Evolutionary conservation across 1,140 invertebrate species (phyloP), one percentile per base, ranked within the genome.

Genomic region (Bicyclus anynana): DNA sequence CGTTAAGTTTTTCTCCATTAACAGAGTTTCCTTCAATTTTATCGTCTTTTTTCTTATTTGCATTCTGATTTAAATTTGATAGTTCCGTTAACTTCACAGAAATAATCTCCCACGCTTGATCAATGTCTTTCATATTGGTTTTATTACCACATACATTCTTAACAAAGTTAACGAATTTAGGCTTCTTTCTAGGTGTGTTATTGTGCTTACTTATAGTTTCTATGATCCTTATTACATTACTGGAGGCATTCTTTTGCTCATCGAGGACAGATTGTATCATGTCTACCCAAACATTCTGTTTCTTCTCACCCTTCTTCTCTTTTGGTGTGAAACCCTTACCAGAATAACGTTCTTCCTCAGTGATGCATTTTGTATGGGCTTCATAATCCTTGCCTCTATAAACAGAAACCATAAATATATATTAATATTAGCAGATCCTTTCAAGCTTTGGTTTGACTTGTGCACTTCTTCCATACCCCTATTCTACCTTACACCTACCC

Each of bases 111-210:
- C 94, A 95, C 9, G 93, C 91, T 56, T 89, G 90, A 37, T 93
- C 91, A 48, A 94, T 90, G 57, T 93, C 87, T 40, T 87, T 72
- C 37, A 74, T 77, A 50, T 90, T 91, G 20, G 89, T 87, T 80
- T 89, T 91, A 12, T 90, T 83, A 26, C 91, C 90, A 55, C 91
- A 91, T 18, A 91, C 90, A 81, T 90, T 94, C 66, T 89, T 91
- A 5, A 94, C 90, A 84, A 94, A 95, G 72, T 95, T 95, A 61
- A 95, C 89, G 89, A 98, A 99, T 79, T 97, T 98, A 0, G 90
- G 86, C 77, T 96, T 95, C 77, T 98, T 98, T 33, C 97, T 91
- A n/a, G 97, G 97, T 69, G 98, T 95, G 80, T 98, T 99, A 42
- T 94, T 92, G 73, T 94, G 92, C 46, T 92, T 92, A 23, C 92